Percentiles rank a stretch among this genome's conserved stretches.
These are phyloP conservation scores for Gallirallus australis DNA, from an alignment of 2,797 vertebrate genomes.

Conservation along the genomic window DNA sequence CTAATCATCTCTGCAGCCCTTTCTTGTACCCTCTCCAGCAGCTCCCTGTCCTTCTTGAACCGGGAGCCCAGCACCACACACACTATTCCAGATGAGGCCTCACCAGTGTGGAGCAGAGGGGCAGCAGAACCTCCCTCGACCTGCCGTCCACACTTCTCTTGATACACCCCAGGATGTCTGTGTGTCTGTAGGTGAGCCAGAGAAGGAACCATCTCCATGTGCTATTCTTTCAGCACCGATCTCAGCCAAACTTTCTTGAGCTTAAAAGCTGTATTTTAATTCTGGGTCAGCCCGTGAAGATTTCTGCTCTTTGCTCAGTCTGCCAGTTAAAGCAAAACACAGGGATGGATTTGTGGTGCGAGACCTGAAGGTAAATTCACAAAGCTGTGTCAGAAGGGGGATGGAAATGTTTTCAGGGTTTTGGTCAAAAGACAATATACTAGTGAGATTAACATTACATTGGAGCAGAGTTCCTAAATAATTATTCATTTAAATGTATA, in stretches of 20 bases:
- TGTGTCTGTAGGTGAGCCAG: not conserved
- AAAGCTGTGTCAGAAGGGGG: not conserved
- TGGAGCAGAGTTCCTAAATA: not conserved
- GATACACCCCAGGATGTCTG: too few species aligned
- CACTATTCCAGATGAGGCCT: too few species aligned
- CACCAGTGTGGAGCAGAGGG: too few species aligned
- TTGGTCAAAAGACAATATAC: not conserved
- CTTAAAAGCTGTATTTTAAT: not conserved
- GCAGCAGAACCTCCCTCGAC: too few species aligned
- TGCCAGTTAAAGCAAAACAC: not conserved
- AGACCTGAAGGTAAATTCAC: constrained; percentile 2
- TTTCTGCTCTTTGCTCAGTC: not conserved
- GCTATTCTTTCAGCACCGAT: not conserved
- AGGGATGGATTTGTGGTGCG: not conserved
- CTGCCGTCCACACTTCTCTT: too few species aligned
- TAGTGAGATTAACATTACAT: not conserved
- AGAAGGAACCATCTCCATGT: not conserved
- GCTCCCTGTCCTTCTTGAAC: too few species aligned
- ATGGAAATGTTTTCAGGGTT: not conserved
- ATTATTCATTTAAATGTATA: not conserved
- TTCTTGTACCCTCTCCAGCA: too few species aligned
- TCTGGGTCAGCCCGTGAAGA: not conserved
- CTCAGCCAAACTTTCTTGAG: not conserved
- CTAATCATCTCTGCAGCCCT: too few species aligned
- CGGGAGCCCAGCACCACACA: too few species aligned